phyloP scores from a whole-genome alignment of 2,113 vertebrate species.

The Dolichotis patagonum region DNA sequence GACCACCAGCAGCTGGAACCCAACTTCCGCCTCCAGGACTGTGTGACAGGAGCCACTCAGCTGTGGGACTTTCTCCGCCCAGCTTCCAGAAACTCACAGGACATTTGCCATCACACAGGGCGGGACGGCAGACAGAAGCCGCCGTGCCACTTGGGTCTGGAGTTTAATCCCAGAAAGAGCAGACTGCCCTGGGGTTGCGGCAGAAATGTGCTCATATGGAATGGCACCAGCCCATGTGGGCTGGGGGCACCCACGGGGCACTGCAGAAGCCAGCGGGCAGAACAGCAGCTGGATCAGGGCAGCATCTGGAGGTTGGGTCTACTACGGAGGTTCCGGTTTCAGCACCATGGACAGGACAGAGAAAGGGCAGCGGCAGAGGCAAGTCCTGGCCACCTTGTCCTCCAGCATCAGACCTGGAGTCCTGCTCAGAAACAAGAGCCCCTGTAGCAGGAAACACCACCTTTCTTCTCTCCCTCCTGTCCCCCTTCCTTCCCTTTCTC shows the following conservation, averaged over 20 bases:
- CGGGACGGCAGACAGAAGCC: neutral
- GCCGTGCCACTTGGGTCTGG: rapidly evolving
- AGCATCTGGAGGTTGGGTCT: rapidly evolving
- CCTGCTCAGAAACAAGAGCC: neutral
- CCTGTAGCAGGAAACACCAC: neutral
- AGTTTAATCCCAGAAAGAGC: neutral
- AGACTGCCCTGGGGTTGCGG: rapidly evolving
- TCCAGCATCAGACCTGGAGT: neutral
- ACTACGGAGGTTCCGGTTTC: neutral
- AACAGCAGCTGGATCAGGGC: neutral
- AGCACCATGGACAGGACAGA: too few relatives aligned
- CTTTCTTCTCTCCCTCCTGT: neutral
- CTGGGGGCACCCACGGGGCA: neutral
- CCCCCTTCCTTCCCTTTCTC: neutral
- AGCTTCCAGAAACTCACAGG: neutral
- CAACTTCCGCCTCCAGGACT: neutral
- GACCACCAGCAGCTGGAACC: neutral
- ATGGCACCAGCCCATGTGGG: too few relatives aligned
- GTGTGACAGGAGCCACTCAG: neutral
- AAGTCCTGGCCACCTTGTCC: neutral
- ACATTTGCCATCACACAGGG: rapidly evolving
- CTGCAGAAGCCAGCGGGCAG: neutral
- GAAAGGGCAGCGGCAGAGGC: neutral
- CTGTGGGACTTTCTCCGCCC: rapidly evolving
- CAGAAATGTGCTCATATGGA: neutral